Evolutionary conservation across 37 sponge, comb jelly and placozoan genomes (phyloP).

Genomic region (Bolinopsis microptera): DNA sequence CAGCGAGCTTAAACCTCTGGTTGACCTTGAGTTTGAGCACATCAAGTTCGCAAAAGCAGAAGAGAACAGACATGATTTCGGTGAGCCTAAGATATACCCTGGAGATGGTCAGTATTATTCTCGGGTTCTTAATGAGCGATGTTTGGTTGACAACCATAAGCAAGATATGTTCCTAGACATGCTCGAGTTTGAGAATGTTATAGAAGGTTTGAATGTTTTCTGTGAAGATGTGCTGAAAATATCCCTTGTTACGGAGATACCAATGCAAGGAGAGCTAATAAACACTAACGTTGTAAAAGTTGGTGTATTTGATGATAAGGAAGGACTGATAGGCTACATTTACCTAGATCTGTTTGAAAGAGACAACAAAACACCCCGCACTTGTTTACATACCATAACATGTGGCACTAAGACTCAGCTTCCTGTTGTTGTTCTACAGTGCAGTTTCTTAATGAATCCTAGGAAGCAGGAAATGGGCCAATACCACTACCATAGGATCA

Average conservation of each 20-base stretch:
- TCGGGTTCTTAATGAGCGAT: conserved; percentile 26
- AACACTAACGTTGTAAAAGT: conserved; percentile 72
- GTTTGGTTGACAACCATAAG: background rate
- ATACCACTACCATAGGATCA: conserved; percentile 65
- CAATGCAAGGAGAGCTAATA: conserved; percentile 74
- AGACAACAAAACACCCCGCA: conserved; percentile 66
- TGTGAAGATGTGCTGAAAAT: conserved; percentile 72
- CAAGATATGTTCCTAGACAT: conserved; percentile 18
- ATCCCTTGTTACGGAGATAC: conserved; percentile 60
- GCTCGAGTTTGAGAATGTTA: conserved; percentile 72
- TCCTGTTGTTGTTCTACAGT: conserved; percentile 80
- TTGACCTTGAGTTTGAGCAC: conserved; percentile 68
- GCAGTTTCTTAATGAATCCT: conserved; percentile 63
- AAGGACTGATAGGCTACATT: conserved; percentile 73
- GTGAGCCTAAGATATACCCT: conserved; percentile 55
- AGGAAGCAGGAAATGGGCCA: background rate
- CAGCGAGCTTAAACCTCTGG: conserved; percentile 70
- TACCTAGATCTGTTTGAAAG: conserved; percentile 76
- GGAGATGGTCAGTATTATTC: conserved; percentile 73
- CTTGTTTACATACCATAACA: conserved; percentile 85
- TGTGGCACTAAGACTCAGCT: conserved; percentile 77
- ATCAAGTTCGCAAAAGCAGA: conserved; percentile 51
- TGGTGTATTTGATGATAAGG: conserved; percentile 70
- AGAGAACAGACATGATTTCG: background rate
- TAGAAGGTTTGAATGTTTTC: conserved; percentile 73